Base-by-base conservation (phyloP, 2,888 invertebrate genomes). In the Leptinotarsa rubiginosa region DNA sequence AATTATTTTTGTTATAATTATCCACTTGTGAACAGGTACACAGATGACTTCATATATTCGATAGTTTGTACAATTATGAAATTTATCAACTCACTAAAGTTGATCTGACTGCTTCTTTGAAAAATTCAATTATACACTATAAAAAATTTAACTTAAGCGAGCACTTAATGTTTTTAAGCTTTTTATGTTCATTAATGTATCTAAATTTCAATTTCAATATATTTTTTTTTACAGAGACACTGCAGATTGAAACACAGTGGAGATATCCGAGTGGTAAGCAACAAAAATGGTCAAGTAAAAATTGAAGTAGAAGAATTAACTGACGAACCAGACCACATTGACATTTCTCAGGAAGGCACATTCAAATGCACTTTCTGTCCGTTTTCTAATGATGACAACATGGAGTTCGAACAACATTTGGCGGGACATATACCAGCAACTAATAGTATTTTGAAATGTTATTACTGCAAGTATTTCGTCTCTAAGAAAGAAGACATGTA, bases 201-300 rank as follows among this genome's bases (percentile, higher is more conserved):
- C 15, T n/a, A 16, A 54, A 56, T 22, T 56, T 56, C 20, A 69
- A 41, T 15, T 47, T 20, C 20, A 50, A 5, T 22, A 13, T 65
- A 47, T 10, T 54, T 69, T 70, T 74, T 67, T 70, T 89, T 89
- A 82, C 88, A 94, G 94, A 92, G 94, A 85, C 94, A 94, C 84
- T 94, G 94, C 88, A 92, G 94, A 77, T 89, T 94, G 89, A 94
- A 94, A 87, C 94, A 94, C 88, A 92, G 92, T 84, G 94, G 94
- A 81, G 91, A 93, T 82, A 92, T 94, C 83, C 91, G 92, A 87
- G 93, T 94, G 79, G 90, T 91, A 82, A 88, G 87, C 77, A 79
- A 89, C 89, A 86, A 91, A 88, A 79, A 90, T 88, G 84, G 89
- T 87, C 84, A 89, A 88, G 88, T 88, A 87, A 77, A 90, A 88